Evolutionary conservation across 1,140 invertebrate species (phyloP).

Genomic region (Campoletis sonorensis): DNA sequence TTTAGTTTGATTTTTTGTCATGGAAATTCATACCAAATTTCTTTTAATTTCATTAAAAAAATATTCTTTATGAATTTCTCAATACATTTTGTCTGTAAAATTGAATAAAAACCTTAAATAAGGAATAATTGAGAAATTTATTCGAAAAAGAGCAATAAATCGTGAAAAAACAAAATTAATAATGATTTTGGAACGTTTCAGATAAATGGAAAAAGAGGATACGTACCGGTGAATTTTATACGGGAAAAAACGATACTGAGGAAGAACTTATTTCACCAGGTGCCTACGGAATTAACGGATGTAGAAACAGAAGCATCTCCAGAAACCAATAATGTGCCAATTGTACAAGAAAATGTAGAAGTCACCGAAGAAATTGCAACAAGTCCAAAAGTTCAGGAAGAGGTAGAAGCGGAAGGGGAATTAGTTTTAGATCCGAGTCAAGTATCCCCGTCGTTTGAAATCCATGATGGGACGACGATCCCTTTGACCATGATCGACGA

Average conservation of each 20-base stretch:
- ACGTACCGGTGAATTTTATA: slow-evolving; percentile 80
- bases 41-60: too few species aligned
- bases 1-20: neutral
- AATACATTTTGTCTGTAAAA: too few species aligned
- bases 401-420: neutral
- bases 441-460: slow-evolving; percentile 68
- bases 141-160: too few species aligned
- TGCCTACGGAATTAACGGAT: slow-evolving; percentile 72
- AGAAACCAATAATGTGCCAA: slow-evolving; percentile 39
- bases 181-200: slow-evolving; percentile 48
- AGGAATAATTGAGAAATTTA: too few species aligned
- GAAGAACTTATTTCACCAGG: slow-evolving; percentile 69
- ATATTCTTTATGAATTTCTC: too few species aligned
- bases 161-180: too few species aligned
- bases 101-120: too few species aligned
- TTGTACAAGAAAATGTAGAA: slow-evolving; percentile 33
- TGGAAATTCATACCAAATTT: too few species aligned
- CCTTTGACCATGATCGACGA: slow-evolving; percentile 58
- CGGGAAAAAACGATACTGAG: slow-evolving; percentile 76
- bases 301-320: neutral
- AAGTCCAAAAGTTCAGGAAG: neutral
- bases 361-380: neutral
- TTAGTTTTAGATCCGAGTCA: slow-evolving; percentile 50
- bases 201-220: slow-evolving; percentile 83
- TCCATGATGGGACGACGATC: slow-evolving; percentile 76